These are phyloP conservation scores for Drosophila paranaensis DNA, from an alignment of 2,888 invertebrate genomes.

Conservation along the genomic window DNA sequence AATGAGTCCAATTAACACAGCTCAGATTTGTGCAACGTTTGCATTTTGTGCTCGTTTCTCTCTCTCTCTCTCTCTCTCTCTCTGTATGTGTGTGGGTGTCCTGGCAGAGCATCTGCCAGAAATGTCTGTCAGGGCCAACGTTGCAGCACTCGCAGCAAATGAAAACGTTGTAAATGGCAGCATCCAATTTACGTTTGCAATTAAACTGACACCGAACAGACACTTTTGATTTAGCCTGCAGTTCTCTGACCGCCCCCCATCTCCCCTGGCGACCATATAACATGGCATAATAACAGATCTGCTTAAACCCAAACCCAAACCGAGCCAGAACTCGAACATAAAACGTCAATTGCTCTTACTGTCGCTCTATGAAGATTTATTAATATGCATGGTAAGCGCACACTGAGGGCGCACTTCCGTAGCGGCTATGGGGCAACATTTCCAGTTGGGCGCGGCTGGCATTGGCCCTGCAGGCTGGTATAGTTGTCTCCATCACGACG, in stretches of 20 bases:
- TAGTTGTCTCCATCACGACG: slow-evolving; percentile 19
- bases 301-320: slow-evolving; percentile 23
- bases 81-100: slow-evolving; percentile 6
- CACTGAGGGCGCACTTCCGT: too few species aligned
- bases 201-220: slow-evolving; percentile 82
- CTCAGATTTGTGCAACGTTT: slow-evolving; percentile 77
- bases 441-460: neutral
- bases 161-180: slow-evolving; percentile 78
- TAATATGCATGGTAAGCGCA: slow-evolving; percentile 10
- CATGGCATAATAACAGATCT: slow-evolving; percentile 49
- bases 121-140: slow-evolving; percentile 59
- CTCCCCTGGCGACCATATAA: slow-evolving; percentile 32
- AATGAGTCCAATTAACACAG: slow-evolving; percentile 77
- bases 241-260: slow-evolving; percentile 11
- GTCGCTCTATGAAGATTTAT: slow-evolving; percentile 19
- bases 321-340: slow-evolving; percentile 10
- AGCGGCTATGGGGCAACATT: neutral
- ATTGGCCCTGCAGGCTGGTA: neutral
- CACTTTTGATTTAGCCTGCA: slow-evolving; percentile 78
- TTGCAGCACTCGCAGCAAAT: slow-evolving; percentile 63
- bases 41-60: slow-evolving; percentile 42
- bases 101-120: slow-evolving; percentile 51
- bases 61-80: neutral
- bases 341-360: slow-evolving; percentile 25
- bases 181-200: slow-evolving; percentile 82